These are phyloP conservation scores for Trissoscelio sp. DNA, from an alignment of 2,888 invertebrate species.

Conservation along the genomic window DNA sequence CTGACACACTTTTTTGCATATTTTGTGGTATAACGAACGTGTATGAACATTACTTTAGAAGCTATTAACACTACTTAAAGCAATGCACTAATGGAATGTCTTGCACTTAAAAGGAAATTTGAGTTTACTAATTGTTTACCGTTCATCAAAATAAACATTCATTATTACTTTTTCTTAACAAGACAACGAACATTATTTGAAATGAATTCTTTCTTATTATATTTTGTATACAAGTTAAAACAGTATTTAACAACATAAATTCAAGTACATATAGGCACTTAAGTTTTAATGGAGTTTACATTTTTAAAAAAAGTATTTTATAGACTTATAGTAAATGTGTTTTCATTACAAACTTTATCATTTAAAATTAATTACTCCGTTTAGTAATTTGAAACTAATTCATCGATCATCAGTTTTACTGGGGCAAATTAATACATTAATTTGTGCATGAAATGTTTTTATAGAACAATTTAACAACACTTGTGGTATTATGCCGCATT, in stretches of 20 bases:
- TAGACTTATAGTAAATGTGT: not conserved
- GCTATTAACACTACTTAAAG: slow-evolving; percentile 36
- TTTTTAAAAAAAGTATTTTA: not conserved
- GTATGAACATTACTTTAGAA: slow-evolving; percentile 23
- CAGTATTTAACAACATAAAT: no score
- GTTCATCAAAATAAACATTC: slow-evolving; percentile 16
- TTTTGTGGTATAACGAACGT: slow-evolving; percentile 25
- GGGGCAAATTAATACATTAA: not conserved
- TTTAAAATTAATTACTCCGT: not conserved
- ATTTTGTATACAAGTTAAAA: no score
- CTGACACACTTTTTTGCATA: slow-evolving; percentile 51
- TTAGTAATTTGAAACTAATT: not conserved
- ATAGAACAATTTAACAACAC: slow-evolving; percentile 11
- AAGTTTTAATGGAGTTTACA: not conserved
- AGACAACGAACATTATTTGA: not conserved
- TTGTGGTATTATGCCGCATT: slow-evolving; percentile 7
- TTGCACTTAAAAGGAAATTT: slow-evolving; percentile 10
- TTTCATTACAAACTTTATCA: not conserved
- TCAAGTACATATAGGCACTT: no score
- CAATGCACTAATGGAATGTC: slow-evolving; percentile 21
- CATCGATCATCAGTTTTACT: not conserved
- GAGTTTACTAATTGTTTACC: slow-evolving; percentile 39
- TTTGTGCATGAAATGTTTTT: slow-evolving; percentile 5
- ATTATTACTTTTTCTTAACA: slow-evolving; percentile 19
- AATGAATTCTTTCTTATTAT: slow-evolving; percentile 8